phyloP scores from a whole-genome alignment of 2,888 invertebrate genomes.

The Cataglyphis livida region DNA sequence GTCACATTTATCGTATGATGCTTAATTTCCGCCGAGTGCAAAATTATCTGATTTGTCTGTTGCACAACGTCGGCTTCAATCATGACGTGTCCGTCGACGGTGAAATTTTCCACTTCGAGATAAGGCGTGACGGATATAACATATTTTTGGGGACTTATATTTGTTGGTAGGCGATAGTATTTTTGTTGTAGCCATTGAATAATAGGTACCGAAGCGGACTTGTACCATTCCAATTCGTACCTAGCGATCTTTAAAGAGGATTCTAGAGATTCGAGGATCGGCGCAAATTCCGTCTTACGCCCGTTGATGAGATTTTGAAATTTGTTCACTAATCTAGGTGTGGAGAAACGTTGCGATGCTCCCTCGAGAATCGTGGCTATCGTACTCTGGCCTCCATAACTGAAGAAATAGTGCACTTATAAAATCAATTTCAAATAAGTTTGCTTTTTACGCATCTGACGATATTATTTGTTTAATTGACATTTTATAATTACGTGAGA shows the following conservation, averaged over 20 bases:
- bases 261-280: conserved; percentile 60
- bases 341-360: conserved; percentile 76
- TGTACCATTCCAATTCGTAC: conserved; percentile 76
- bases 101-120: conserved; percentile 83
- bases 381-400: conserved; percentile 66
- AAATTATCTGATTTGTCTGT: conserved; percentile 68
- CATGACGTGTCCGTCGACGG: conserved; percentile 73
- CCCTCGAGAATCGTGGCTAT: conserved; percentile 70
- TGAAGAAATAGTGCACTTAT: conserved; percentile 56
- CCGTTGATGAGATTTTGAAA: conserved; percentile 69
- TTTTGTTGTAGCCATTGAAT: conserved; percentile 64
- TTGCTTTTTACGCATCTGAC: background rate
- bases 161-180: conserved; percentile 87
- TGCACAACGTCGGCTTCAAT: conserved; percentile 67
- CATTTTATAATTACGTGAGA: background rate
- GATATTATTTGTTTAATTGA: background rate
- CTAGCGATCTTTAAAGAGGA: conserved; percentile 70
- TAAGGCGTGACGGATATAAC: conserved; percentile 86
- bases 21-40: conserved; percentile 68
- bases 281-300: conserved; percentile 48
- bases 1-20: conserved; percentile 30
- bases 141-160: conserved; percentile 87
- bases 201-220: conserved; percentile 51
- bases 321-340: conserved; percentile 65
- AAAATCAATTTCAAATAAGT: background rate